phyloP scores from a whole-genome alignment of 2,888 invertebrate species.

The Pemphredon lugubris region DNA sequence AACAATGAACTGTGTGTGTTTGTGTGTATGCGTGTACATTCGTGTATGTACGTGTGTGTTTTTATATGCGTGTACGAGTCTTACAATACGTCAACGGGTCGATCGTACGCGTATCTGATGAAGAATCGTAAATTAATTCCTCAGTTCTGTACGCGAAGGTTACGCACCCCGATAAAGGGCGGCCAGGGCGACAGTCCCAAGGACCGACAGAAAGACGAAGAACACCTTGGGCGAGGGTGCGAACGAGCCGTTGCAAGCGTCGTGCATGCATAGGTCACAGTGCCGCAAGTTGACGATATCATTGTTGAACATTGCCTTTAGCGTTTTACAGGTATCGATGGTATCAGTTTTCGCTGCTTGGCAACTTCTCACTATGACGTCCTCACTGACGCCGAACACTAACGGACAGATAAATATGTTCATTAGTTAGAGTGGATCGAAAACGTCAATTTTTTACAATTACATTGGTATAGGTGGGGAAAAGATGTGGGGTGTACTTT shows the following conservation, averaged over 20 bases:
- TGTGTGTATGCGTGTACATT: conserved; percentile 7
- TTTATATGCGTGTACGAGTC: conserved; percentile 7
- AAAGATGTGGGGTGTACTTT: too few species aligned
- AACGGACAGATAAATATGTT: conserved; percentile 2
- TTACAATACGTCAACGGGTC: conserved; percentile 8
- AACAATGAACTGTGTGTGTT: conserved; percentile 14
- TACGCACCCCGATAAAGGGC: conserved; percentile 66
- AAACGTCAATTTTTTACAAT: too few species aligned
- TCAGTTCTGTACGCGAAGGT: conserved; percentile 40
- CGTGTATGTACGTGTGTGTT: background rate
- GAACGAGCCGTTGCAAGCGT: conserved; percentile 70
- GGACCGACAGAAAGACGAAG: conserved; percentile 55
- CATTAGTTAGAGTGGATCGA: too few species aligned
- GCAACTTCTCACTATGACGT: conserved; percentile 66
- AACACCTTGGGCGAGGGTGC: conserved; percentile 55
- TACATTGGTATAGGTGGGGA: too few species aligned
- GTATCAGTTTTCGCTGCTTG: conserved; percentile 69
- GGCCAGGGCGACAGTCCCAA: conserved; percentile 58
- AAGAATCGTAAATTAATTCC: conserved; percentile 26
- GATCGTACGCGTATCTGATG: conserved; percentile 13
- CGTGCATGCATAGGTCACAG: conserved; percentile 70
- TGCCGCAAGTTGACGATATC: conserved; percentile 30
- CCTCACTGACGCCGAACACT: conserved; percentile 19
- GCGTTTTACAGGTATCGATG: conserved; percentile 70
- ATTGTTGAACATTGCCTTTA: conserved; percentile 44